phyloP scores from a whole-genome alignment of 1,140 invertebrate species.

The Diploscapter pachys region DNA sequence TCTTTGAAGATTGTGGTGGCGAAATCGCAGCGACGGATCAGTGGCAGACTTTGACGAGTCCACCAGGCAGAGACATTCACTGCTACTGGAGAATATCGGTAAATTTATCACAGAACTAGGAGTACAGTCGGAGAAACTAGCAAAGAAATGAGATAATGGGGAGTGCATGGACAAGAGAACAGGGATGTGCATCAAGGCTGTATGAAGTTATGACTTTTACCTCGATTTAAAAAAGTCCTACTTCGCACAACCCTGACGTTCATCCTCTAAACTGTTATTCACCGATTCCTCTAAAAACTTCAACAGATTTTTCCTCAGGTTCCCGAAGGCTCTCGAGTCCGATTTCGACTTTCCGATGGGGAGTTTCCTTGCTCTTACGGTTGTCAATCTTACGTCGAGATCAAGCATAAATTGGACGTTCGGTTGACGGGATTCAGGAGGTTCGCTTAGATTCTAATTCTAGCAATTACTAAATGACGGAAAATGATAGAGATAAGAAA shows the following conservation, averaged over 20 bases:
- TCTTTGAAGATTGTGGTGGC: slow-evolving; percentile 49
- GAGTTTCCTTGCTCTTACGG: slow-evolving; percentile 59
- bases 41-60: slow-evolving; percentile 56
- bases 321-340: slow-evolving; percentile 49
- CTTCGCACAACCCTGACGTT: background rate
- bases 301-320: slow-evolving; percentile 34
- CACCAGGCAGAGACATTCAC: slow-evolving; percentile 51
- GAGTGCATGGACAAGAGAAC: no score
- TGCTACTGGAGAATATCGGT: slow-evolving; percentile 59
- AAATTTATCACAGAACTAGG: slow-evolving; percentile 1
- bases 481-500: background rate
- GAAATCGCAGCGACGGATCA: slow-evolving; percentile 53
- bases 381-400: slow-evolving; percentile 55
- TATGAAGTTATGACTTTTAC: background rate
- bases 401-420: slow-evolving; percentile 56
- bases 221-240: background rate
- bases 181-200: no score
- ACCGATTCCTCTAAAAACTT: background rate
- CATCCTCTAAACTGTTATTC: background rate
- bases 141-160: no score
- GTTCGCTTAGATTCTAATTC: slow-evolving; percentile 20
- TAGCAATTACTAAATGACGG: no score
- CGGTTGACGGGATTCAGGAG: slow-evolving; percentile 56
- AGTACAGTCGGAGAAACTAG: background rate
- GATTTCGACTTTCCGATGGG: slow-evolving; percentile 56